Evolutionary conservation across 2,888 invertebrate genomes (phyloP).

Genomic region (Opisthograptis luteolata): DNA sequence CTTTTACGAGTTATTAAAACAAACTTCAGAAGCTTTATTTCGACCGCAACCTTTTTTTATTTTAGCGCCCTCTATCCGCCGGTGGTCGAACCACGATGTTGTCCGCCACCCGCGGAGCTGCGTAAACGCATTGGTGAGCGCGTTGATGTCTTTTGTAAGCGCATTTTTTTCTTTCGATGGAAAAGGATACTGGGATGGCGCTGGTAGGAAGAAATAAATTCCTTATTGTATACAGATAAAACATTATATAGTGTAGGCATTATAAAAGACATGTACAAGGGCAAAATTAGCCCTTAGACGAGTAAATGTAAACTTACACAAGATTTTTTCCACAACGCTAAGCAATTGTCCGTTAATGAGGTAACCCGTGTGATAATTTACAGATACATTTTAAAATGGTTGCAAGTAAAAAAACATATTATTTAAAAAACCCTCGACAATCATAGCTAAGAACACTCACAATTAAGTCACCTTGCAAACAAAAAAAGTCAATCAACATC

Average conservation of each 20-base stretch:
- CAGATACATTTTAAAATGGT: no score
- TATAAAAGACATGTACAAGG: background rate
- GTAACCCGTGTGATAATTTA: no score
- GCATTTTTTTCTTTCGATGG: slow-evolving; percentile 6
- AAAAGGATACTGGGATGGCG: slow-evolving; percentile 2
- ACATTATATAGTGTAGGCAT: background rate
- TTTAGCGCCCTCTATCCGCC: slow-evolving; percentile 68
- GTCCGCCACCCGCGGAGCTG: slow-evolving; percentile 52
- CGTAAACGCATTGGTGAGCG: slow-evolving; percentile 28
- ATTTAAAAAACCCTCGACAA: no score
- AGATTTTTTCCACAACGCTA: no score
- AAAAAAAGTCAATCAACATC: no score
- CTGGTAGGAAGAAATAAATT: background rate
- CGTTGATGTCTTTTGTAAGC: slow-evolving; percentile 32
- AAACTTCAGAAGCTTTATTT: slow-evolving; percentile 10
- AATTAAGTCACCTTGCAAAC: no score
- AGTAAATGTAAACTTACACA: no score
- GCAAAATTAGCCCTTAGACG: no score
- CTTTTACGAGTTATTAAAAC: slow-evolving; percentile 21
- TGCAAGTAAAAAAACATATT: no score
- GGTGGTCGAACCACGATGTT: slow-evolving; percentile 52
- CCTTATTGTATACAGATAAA: background rate
- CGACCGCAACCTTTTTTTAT: slow-evolving; percentile 23
- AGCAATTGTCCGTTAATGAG: no score
- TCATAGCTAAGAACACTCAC: no score